Base-by-base conservation (phyloP, 1,140 invertebrate species). In the Harlomillsia oculata region DNA sequence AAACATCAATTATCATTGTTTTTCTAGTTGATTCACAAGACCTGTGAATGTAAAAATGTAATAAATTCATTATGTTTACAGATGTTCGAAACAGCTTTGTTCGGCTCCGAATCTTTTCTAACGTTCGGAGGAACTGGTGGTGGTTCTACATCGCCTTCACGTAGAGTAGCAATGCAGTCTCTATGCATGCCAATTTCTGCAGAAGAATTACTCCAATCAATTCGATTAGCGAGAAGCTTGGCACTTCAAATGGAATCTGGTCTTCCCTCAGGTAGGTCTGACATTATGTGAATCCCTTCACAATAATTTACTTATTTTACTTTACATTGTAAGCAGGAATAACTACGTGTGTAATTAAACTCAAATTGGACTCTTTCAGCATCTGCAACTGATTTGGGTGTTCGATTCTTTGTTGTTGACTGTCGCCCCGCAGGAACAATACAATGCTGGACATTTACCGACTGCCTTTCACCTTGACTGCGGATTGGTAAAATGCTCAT, bases 401-500 rank as follows among this genome's bases (percentile, higher is more conserved):
- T 89, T 11, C 81, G 86, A 66, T 99, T 97, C 73, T 98, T 99
- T 75, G 78, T 98, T 21, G 92, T 99, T 5, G 96, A 99, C 72
- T 97, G 93, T 72, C 77, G 95, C 66, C 90, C 94, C 14, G 84
- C 91, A 1, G n/a, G 91, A 97, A 60, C 93, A 97, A 67, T 99
- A 97, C 69, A 97, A 97, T 75, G 82, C 84, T 59, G 95, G 95
- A 1, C 93, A 97, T 75, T 78, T 98, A 61, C 85, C 89, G 2
- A 97, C 92, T 44, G 94, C 96, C 37, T 98, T 98, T 76, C 95
- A 97, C 75, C 77, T 99, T 25, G 95, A 98, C 74, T 93, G 91
- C 67, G 92, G 91, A 74, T 76, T 97, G 67, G 82, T 85, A 70
- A 70, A 73, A 71, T 14, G 25, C 56, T 28, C 36, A 62, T 34